Conservation (phyloP, 2,113 vertebrate species). For the Taurulus bubalis region DNA sequence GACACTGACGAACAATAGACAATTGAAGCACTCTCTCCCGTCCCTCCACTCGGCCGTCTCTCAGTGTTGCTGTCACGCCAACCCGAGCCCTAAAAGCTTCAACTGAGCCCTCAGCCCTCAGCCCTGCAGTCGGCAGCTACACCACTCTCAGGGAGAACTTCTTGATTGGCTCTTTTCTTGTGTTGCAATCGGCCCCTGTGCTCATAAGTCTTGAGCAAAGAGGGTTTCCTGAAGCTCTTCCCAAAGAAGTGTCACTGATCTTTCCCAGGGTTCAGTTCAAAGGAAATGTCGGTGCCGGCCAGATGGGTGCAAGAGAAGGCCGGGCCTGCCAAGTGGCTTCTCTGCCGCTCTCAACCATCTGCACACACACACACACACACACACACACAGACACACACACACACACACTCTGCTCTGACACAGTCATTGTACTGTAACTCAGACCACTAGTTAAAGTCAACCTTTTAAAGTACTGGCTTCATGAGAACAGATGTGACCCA, state of each 20-base stretch:
- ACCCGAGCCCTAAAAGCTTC: background rate
- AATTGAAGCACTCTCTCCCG: constrained; percentile 2
- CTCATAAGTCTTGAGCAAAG: constrained; percentile 29
- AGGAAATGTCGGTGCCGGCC: constrained; percentile 28
- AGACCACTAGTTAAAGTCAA: constrained; percentile 1
- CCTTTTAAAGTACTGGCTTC: background rate
- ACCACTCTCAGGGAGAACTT: constrained; percentile 1
- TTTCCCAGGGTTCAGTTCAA: constrained; percentile 36
- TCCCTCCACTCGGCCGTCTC: constrained; percentile 12
- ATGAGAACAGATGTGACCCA: background rate
- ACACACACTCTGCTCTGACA: background rate
- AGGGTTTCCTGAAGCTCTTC: constrained; percentile 15
- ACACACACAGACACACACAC: background rate
- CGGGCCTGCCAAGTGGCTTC: constrained; percentile 27
- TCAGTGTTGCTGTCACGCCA: constrained; percentile 11
- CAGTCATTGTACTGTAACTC: constrained; percentile 9
- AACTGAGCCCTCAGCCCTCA: constrained; percentile 2
- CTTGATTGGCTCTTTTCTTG: constrained; percentile 39
- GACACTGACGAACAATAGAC: background rate
- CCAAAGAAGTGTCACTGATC: constrained; percentile 21
- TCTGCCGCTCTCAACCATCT: constrained; percentile 38
- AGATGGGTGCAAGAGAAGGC: constrained; percentile 44
- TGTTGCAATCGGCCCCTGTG: constrained; percentile 24
- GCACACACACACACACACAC: constrained; percentile 8
- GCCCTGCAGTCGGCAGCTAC: constrained; percentile 1